Evolutionary conservation across 2,797 vertebrate species (phyloP).

Genomic region (Anabas testudineus): DNA sequence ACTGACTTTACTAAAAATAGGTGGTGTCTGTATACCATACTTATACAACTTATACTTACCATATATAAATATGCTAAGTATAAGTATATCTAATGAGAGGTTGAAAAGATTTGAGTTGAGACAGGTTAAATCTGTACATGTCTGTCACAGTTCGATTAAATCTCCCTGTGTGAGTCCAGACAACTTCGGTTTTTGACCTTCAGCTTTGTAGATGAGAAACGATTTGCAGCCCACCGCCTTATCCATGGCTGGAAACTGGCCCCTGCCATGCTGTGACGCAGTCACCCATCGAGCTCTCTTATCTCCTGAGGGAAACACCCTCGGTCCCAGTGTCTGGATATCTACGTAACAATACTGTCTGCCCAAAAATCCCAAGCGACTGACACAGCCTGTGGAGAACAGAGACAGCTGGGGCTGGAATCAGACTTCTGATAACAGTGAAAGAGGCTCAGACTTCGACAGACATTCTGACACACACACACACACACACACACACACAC

Average conservation of each 20-base stretch:
- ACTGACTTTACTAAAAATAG: background rate
- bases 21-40: background rate
- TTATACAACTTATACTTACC: too few relatives aligned
- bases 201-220: conserved; percentile 49
- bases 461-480: conserved; percentile 23
- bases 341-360: conserved; percentile 55
- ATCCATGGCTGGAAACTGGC: conserved; percentile 33
- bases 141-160: conserved; percentile 34
- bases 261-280: conserved; percentile 41
- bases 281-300: conserved; percentile 60
- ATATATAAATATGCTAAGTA: background rate
- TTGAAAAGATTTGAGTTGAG: background rate
- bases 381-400: conserved; percentile 42
- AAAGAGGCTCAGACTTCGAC: conserved; percentile 28
- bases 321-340: conserved; percentile 62
- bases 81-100: background rate
- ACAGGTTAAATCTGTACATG: background rate
- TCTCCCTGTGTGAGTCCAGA: conserved; percentile 33
- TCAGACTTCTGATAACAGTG: conserved; percentile 57
- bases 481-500: conserved; percentile 14
- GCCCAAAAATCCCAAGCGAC: conserved; percentile 53
- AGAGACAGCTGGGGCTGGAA: conserved; percentile 41
- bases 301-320: conserved; percentile 64
- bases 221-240: conserved; percentile 41
- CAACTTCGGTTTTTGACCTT: conserved; percentile 63